Base-by-base conservation (phyloP, 2,113 vertebrate genomes). In the Phycodurus eques region DNA sequence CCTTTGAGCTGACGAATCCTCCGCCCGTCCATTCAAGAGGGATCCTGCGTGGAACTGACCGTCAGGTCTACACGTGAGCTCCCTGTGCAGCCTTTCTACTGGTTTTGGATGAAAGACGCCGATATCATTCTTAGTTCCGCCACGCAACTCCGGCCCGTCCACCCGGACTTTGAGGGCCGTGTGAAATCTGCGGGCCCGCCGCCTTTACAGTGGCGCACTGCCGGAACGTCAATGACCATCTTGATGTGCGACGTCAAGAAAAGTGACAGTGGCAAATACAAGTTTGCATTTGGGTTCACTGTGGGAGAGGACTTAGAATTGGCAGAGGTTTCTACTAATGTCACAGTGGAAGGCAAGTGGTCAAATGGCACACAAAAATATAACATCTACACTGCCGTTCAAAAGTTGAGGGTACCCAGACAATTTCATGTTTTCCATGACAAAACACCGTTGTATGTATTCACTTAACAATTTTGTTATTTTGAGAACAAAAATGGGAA, bases 81-180 rank as follows among this genome's bases (percentile, higher is more conserved):
- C 2, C 0, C 0, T 1, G 0, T 0, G 54, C 0, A 0, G 0
- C 0, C 0, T 0, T 6, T 66, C 4, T 1, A 54, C 49, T 83
- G 84, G 69, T 76, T 89, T 66, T 93, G 92, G 92, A 69, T 90
- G 33, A 90, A 91, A 59, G n/a, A 92, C 70, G 0, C 64, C 47
- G 83, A 71, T 2, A 22, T 83, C 19, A 51, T 92, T 73, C 77
- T 75, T 70, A 89, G 84, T 61, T 65, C 56, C 11, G 0, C 71
- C 22, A 20, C 0, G 8, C 0, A 1, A 4, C 0, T 0, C 4
- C 54, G 14, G 2, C 39, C n/a, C 1, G 73, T 82, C 31, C 70
- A 42, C 62, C 1, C 17, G 47, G 39, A 51, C 17, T 90, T 83
- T 78, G 46, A 1, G 44, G 1, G 19, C 9, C 84, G 90, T 78